phyloP scores from a whole-genome alignment of 1,140 invertebrate genomes.

The Temnothorax curvispinosus region DNA sequence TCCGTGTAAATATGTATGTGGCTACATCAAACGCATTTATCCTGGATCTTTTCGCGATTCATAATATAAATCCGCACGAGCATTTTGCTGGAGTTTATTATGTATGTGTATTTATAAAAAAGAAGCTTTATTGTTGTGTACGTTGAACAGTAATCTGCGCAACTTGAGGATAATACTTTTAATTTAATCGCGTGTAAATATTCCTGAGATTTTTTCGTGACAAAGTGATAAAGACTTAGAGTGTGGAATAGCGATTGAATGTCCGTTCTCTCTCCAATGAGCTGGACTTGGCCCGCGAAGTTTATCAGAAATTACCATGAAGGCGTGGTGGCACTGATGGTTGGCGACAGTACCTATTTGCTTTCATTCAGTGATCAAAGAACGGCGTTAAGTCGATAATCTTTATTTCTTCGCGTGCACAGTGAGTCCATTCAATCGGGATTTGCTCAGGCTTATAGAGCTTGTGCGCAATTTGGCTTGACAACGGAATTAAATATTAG shows the following conservation, averaged over 20 bases:
- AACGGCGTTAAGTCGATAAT: slow-evolving; percentile 70
- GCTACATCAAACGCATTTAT: slow-evolving; percentile 41
- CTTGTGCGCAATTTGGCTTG: slow-evolving; percentile 47
- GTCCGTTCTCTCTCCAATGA: not conserved
- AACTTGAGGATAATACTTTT: not conserved
- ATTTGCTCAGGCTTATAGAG: slow-evolving; percentile 10
- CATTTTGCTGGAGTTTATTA: not conserved
- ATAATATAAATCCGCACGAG: not conserved
- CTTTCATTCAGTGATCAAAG: slow-evolving; percentile 73
- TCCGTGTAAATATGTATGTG: not conserved
- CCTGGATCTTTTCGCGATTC: slow-evolving; percentile 9
- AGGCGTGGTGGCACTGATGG: slow-evolving; percentile 33
- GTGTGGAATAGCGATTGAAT: not conserved
- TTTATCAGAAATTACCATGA: slow-evolving; percentile 68
- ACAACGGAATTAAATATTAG: slow-evolving; percentile 42
- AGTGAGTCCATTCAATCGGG: slow-evolving; percentile 62
- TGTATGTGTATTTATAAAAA: not conserved
- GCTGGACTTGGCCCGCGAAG: not conserved
- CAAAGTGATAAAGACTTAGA: not conserved
- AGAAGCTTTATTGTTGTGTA: not conserved
- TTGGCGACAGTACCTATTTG: slow-evolving; percentile 68
- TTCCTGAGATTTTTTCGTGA: not conserved
- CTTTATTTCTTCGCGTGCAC: slow-evolving; percentile 64
- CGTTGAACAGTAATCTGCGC: not conserved
- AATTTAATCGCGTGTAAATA: not conserved